These are phyloP conservation scores for Hyposoter dolosus DNA, from an alignment of 2,888 invertebrate genomes.

Conservation along the genomic window DNA sequence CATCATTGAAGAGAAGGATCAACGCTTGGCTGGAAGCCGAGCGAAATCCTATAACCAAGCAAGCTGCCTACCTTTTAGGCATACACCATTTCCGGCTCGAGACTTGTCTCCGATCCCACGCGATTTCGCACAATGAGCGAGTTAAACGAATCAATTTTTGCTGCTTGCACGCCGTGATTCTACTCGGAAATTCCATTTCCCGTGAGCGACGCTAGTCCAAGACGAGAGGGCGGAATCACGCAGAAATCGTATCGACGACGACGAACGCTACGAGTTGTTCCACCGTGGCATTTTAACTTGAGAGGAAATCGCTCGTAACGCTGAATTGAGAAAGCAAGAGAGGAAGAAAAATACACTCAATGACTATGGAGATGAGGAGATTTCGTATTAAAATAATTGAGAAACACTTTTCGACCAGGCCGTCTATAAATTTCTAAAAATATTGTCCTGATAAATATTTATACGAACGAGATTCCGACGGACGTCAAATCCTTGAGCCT, in stretches of 20 bases:
- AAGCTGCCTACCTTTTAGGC: not conserved
- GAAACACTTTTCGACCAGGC: not conserved
- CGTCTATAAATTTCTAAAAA: not conserved
- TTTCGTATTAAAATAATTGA: not conserved
- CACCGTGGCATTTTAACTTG: constrained; percentile 39
- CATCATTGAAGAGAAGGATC: constrained; percentile 37
- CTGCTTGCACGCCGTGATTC: constrained; percentile 71
- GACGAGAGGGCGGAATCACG: constrained; percentile 58
- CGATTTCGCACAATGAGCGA: constrained; percentile 77
- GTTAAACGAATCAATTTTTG: constrained; percentile 84
- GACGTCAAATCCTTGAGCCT: not conserved
- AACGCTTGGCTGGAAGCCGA: not conserved
- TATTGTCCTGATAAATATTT: not conserved
- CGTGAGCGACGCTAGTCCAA: constrained; percentile 69
- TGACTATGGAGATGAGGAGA: not conserved
- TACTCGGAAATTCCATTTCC: constrained; percentile 80
- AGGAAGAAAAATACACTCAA: constrained; percentile 7
- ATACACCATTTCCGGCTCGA: constrained; percentile 38
- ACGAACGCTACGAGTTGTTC: constrained; percentile 50
- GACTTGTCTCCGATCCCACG: constrained; percentile 74
- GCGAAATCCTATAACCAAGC: constrained; percentile 26
- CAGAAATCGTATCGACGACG: constrained; percentile 43
- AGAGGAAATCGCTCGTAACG: constrained; percentile 50
- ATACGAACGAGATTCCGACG: not conserved
- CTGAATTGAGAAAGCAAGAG: constrained; percentile 21